Evolutionary conservation across 2,888 invertebrate species (phyloP).

Genomic region (Sarcophaga subvicina): DNA sequence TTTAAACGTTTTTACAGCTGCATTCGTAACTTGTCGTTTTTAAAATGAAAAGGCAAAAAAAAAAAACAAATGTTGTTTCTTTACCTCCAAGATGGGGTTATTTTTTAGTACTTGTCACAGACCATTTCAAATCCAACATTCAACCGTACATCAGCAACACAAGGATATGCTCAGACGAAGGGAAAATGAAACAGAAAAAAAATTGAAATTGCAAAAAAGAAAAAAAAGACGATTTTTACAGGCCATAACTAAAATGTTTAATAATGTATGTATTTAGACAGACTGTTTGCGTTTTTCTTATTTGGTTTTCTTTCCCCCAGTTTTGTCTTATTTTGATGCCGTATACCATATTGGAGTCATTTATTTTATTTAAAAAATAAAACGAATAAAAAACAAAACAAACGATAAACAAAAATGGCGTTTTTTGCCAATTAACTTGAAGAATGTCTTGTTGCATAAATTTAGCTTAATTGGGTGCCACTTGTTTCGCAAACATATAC

Average conservation of each 20-base stretch:
- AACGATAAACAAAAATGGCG: constrained; percentile 59
- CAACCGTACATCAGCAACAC: not conserved
- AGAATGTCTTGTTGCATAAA: constrained; percentile 69
- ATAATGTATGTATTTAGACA: constrained; percentile 27
- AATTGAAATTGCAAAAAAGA: constrained; percentile 17
- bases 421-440: constrained; percentile 70
- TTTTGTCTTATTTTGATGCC: constrained; percentile 23
- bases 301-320: constrained; percentile 16
- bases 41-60: constrained; percentile 41
- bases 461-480: constrained; percentile 69
- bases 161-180: not conserved
- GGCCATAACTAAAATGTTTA: constrained; percentile 56
- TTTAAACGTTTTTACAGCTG: constrained; percentile 71
- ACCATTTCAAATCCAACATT: not conserved
- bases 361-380: constrained; percentile 48
- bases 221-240: constrained; percentile 38
- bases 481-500: constrained; percentile 60
- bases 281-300: constrained; percentile 34
- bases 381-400: not conserved
- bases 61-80: constrained; percentile 46
- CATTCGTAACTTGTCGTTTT: constrained; percentile 59
- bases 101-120: constrained; percentile 44
- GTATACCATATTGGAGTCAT: constrained; percentile 38
- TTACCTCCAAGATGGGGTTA: constrained; percentile 58
- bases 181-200: not conserved